Conservation (phyloP, 2,113 vertebrate genomes). For the Ceyx margarethae region DNA sequence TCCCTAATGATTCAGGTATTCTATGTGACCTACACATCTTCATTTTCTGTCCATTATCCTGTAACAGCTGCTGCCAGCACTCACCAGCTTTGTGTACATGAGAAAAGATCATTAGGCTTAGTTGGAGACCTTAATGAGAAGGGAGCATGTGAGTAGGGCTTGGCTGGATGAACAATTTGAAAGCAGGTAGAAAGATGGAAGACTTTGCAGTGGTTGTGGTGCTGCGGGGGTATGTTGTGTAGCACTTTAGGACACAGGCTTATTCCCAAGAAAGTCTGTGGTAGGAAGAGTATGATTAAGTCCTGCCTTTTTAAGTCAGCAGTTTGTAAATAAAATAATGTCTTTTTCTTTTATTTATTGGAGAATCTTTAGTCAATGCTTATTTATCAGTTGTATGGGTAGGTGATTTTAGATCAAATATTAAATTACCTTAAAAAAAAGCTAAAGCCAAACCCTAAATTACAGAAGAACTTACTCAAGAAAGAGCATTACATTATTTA, state of each 20-base stretch:
- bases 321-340: background rate
- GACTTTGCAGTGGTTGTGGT: background rate
- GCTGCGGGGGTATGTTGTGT: background rate
- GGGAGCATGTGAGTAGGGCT: background rate
- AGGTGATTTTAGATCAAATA: background rate
- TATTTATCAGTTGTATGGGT: background rate
- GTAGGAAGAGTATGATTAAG: background rate
- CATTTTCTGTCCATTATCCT: slow-evolving; percentile 52
- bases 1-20: slow-evolving; percentile 68
- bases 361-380: background rate
- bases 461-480: background rate
- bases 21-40: slow-evolving; percentile 52
- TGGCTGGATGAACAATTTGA: background rate
- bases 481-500: background rate
- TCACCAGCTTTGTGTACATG: slow-evolving; percentile 7
- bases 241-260: background rate
- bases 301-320: background rate
- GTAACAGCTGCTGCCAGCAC: slow-evolving; percentile 50
- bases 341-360: background rate
- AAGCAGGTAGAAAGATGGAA: background rate
- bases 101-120: slow-evolving; percentile 51
- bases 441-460: background rate
- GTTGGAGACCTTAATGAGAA: slow-evolving; percentile 27
- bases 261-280: background rate
- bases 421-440: background rate